phyloP scores from a whole-genome alignment of 2,113 vertebrate genomes.

The Chloropsis cyanopogon region DNA sequence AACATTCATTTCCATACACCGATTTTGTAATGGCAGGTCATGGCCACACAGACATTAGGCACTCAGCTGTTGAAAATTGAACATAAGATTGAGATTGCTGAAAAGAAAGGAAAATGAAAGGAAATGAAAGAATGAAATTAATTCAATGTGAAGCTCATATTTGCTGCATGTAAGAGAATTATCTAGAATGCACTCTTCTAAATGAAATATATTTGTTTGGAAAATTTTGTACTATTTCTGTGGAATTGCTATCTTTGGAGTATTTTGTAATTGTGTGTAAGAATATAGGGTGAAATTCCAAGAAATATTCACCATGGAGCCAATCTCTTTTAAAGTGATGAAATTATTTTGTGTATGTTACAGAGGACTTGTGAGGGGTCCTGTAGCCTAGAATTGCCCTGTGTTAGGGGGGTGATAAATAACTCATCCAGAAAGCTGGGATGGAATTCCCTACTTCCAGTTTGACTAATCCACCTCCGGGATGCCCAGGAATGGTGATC shows the following conservation, averaged over 20 bases:
- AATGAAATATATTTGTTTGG: neutral
- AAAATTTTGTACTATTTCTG: neutral
- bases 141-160: neutral
- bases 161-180: neutral
- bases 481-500: neutral
- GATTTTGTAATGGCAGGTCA: neutral
- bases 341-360: neutral
- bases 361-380: neutral
- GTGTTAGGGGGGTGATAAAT: neutral
- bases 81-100: neutral
- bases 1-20: neutral
- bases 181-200: neutral
- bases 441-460: neutral
- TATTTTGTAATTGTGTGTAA: neutral
- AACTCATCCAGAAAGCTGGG: neutral
- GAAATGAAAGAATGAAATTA: neutral
- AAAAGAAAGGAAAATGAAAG: neutral
- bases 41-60: neutral
- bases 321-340: neutral
- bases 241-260: neutral
- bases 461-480: neutral
- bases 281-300: neutral
- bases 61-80: neutral
- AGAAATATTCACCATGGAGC: neutral
- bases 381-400: neutral